phyloP scores from a whole-genome alignment of 2,113 vertebrate genomes.

The Catagonus wagneri region DNA sequence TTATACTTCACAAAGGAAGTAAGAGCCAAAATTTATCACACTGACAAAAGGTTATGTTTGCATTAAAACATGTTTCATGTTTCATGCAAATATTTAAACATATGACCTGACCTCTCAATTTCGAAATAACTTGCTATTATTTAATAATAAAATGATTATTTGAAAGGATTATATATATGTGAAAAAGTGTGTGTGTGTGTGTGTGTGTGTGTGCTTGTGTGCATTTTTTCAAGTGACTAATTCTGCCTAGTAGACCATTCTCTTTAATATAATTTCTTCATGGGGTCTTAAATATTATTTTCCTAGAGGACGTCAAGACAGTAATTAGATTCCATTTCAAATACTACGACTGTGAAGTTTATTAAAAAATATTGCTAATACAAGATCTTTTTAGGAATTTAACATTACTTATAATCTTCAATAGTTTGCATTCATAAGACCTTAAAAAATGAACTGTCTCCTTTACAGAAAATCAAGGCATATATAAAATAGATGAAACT shows the following conservation, averaged over 20 bases:
- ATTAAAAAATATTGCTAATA: not conserved
- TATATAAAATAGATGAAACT: not conserved
- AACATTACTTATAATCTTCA: not conserved
- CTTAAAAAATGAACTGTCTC: not conserved
- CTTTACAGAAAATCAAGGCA: not conserved
- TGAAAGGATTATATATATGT: not conserved
- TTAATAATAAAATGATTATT: not conserved
- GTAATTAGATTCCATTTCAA: not conserved
- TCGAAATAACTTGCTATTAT: not conserved
- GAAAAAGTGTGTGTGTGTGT: not conserved
- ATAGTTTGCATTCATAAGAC: not conserved
- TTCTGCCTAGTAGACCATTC: not conserved
- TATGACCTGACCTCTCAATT: not conserved
- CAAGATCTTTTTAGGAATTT: not conserved
- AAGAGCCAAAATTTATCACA: not conserved
- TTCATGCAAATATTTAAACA: slow-evolving; percentile 10
- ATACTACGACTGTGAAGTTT: not conserved
- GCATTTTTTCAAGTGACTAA: not conserved
- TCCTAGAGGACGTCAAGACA: not conserved
- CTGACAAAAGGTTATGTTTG: not conserved
- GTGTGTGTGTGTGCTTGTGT: not conserved
- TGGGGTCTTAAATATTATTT: not conserved
- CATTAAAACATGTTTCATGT: not conserved
- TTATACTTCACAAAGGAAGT: not conserved
- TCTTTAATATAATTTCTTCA: not conserved